Evolutionary conservation across 2,797 vertebrate species (phyloP).

Genomic region (Pangasius macronema): DNA sequence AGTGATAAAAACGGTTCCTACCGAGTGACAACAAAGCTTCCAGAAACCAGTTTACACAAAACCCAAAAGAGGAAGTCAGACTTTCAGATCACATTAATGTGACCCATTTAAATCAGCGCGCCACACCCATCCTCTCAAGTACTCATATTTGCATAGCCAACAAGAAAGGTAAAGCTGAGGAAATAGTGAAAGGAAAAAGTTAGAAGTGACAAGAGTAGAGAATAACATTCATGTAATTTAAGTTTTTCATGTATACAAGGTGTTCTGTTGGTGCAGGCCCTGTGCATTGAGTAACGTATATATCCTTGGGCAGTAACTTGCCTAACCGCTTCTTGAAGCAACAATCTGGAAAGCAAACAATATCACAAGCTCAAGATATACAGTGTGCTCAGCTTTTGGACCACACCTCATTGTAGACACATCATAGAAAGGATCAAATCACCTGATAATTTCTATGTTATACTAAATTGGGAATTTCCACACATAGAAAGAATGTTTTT

Average conservation of each 20-base stretch:
- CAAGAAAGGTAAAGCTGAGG: constrained; percentile 3
- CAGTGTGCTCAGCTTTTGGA: neutral
- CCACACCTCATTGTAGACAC: neutral
- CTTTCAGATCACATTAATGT: constrained; percentile 42
- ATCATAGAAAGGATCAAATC: neutral
- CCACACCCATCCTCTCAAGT: constrained; percentile 14
- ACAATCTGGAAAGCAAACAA: constrained; percentile 5
- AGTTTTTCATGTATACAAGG: neutral
- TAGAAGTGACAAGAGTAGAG: neutral
- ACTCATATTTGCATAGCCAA: constrained; percentile 22
- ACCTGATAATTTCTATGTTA: neutral
- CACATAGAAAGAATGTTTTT: neutral
- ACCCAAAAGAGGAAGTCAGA: constrained; percentile 38
- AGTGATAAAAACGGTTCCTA: neutral
- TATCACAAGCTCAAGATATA: constrained; percentile 14
- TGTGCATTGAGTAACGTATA: neutral
- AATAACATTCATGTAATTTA: neutral
- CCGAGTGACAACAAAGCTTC: neutral
- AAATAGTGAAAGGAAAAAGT: neutral
- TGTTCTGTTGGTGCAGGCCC: neutral
- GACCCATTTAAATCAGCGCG: neutral
- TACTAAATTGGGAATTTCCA: neutral
- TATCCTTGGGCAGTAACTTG: neutral
- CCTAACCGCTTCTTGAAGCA: constrained; percentile 19
- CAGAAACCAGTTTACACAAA: constrained; percentile 35